Base-by-base conservation (phyloP, 2,113 vertebrate genomes). In the Rhinogobius similis region DNA sequence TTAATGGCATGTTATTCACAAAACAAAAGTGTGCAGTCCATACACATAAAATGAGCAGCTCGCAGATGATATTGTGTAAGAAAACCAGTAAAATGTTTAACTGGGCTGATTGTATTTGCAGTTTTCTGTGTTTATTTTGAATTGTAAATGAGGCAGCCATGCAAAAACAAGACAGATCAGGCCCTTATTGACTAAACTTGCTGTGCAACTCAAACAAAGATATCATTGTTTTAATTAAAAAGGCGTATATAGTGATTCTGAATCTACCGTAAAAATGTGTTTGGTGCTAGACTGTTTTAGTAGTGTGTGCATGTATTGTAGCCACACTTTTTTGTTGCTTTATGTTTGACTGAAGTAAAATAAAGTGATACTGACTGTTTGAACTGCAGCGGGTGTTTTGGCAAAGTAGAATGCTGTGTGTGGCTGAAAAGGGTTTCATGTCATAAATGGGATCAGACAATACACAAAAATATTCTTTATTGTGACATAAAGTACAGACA, bases 111-210 rank as follows among this genome's bases (percentile, higher is more conserved):
- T 26, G 3, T 7, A 36, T 39, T 46, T 68, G 36, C 9, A 16
- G 10, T 26, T 50, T 67, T 23, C 29, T 8, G 14, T 46, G 26
- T 66, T 58, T 56, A 21, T 73, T 77, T 82, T 75, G 56, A 76
- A 55, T 58, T 14, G 4, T n/a, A 82, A 78, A 65, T 48, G 5
- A 58, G 24, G 38, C 32, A 67, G 23, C 3, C 29, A 29, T n/a
- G 58, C 32, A 21, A 36, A 61, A 26, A 58, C 5, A 59, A 36
- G 9, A 32, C 56, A 59, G 56, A 6, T 46, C 43, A 32, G 18
- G 18, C 8, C 16, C 3, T 21, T 36, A n/a, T 10, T 36, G 58
- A 11, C 10, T 32, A 36, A 36, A 36, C 58, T 29, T 36, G 26
- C 14, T 27, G 12, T 55, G 52, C 10, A 24, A 2, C 5, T 13